A percentile compares a stretch with the other conserved stretches of the same genome.
These are phyloP conservation scores for Dendrocincla fuliginosa DNA, from an alignment of 2,797 vertebrate species.

Conservation along the genomic window DNA sequence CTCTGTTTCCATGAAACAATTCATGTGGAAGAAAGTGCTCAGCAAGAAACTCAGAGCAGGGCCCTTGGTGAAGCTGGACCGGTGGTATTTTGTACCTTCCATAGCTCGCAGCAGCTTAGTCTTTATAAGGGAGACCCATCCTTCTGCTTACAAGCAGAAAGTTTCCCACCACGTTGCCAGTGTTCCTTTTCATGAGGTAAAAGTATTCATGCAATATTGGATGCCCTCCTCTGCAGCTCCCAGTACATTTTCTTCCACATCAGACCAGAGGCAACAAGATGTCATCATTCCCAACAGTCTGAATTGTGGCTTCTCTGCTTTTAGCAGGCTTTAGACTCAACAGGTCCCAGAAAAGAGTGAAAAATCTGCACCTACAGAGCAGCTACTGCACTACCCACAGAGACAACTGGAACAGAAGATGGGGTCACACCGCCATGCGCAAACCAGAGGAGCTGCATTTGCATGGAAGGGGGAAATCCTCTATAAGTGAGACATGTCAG, in stretches of 20 bases:
- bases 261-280: not conserved
- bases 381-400: not conserved
- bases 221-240: not conserved
- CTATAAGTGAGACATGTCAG: not conserved
- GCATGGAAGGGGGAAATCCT: not conserved
- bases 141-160: not conserved
- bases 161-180: not conserved
- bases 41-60: accelerated
- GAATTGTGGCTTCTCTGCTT: not conserved
- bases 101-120: not conserved
- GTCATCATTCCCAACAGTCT: not conserved
- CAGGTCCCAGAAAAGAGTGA: not conserved
- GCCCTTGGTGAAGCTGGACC: not conserved
- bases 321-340: not conserved
- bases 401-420: not conserved
- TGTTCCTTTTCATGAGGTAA: not conserved
- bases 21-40: not conserved
- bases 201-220: not conserved
- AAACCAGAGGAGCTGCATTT: not conserved
- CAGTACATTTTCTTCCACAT: not conserved
- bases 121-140: not conserved
- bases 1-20: not conserved
- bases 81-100: not conserved
- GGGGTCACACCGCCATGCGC: not conserved
- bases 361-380: not conserved